Evolutionary conservation across 2,113 vertebrate genomes (phyloP).

Genomic region (Epinephelus fuscoguttatus): DNA sequence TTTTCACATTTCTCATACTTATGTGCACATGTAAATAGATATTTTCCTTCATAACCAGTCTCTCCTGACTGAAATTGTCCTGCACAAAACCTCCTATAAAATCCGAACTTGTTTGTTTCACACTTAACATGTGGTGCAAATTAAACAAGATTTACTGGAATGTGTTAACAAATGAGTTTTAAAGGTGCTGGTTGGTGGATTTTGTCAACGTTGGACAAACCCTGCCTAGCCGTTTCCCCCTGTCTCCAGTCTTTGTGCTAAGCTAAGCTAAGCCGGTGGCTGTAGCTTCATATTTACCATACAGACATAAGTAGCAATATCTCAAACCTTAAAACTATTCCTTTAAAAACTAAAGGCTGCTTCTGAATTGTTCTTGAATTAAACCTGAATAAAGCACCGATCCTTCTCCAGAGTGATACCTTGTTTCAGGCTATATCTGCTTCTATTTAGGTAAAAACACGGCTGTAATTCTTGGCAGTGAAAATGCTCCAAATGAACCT

Average conservation of each 20-base stretch:
- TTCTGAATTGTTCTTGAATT: background rate
- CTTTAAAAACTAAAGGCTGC: background rate
- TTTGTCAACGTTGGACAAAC: too few species aligned
- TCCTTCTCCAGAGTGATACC: conserved; percentile 7
- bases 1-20: too few species aligned
- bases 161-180: too few species aligned
- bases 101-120: background rate
- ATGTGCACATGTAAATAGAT: too few species aligned
- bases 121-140: background rate
- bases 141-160: background rate
- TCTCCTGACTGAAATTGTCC: too few species aligned
- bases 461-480: conserved; percentile 38
- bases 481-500: conserved; percentile 30
- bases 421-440: conserved; percentile 14
- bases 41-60: too few species aligned
- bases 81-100: background rate
- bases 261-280: too few species aligned
- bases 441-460: conserved; percentile 27
- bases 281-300: background rate
- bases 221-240: too few species aligned
- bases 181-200: too few species aligned
- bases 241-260: too few species aligned
- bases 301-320: background rate
- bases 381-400: background rate
- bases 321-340: background rate